Conservation (phyloP, 2,797 vertebrate species). For the Poecilia picta region DNA sequence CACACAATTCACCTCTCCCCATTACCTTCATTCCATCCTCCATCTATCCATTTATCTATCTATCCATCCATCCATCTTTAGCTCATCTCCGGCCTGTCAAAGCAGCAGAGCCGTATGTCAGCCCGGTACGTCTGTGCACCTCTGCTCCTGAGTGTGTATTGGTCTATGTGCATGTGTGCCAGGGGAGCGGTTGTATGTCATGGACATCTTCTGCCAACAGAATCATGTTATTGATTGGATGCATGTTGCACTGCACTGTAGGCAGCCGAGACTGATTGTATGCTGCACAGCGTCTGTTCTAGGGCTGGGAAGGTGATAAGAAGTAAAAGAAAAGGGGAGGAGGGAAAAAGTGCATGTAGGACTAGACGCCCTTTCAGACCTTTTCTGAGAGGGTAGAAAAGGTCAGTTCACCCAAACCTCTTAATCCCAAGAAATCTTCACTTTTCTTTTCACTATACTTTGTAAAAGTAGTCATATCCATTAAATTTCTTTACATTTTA, state of each 20-base stretch:
- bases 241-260: constrained; percentile 48
- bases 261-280: constrained; percentile 65
- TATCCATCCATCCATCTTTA: constrained; percentile 61
- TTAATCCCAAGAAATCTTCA: background rate
- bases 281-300: constrained; percentile 39
- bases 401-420: background rate
- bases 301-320: constrained; percentile 24
- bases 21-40: constrained; percentile 59
- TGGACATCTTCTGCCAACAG: constrained; percentile 59
- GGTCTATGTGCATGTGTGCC: constrained; percentile 35
- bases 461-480: background rate
- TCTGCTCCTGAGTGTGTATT: constrained; percentile 18
- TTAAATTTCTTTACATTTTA: background rate
- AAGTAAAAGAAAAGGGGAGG: constrained; percentile 10
- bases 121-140: constrained; percentile 35
- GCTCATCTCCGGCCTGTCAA: constrained; percentile 73
- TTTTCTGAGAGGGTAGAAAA: background rate
- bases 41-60: constrained; percentile 51
- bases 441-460: background rate
- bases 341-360: background rate
- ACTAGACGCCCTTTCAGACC: background rate
- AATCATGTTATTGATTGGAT: constrained; percentile 76
- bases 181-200: constrained; percentile 61
- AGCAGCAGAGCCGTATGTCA: constrained; percentile 51
- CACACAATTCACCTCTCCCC: constrained; percentile 57